Conservation (phyloP, 2,888 invertebrate genomes). For the Megalurothrips usitatus region DNA sequence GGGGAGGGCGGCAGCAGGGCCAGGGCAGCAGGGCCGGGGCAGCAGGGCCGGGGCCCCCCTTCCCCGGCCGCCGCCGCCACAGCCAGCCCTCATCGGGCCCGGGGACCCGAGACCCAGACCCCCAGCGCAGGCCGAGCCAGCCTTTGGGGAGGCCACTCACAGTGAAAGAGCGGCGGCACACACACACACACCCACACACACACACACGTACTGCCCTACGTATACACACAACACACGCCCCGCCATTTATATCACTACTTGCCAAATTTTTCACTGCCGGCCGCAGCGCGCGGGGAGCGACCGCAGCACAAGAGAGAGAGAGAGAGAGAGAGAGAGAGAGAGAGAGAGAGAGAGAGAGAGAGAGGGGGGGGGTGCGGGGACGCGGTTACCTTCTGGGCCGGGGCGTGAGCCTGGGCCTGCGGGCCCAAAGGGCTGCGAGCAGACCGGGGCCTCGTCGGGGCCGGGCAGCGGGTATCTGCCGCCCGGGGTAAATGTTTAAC, state of each 20-base stretch:
- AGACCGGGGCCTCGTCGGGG: too few species aligned
- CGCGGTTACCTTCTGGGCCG: too few species aligned
- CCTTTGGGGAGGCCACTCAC: background rate
- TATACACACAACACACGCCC: background rate
- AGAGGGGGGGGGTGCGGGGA: background rate
- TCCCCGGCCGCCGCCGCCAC: too few species aligned
- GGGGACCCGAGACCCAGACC: background rate
- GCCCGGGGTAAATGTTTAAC: background rate
- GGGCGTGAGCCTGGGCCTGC: too few species aligned
- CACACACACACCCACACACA: too few species aligned
- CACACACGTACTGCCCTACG: background rate
- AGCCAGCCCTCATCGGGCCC: too few species aligned
- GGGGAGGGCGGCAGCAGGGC: background rate
- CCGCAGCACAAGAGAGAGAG: background rate
- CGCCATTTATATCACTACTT: constrained; percentile 18
- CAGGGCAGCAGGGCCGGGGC: too few species aligned
- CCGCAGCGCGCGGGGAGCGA: background rate
- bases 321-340: background rate
- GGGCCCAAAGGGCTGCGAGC: too few species aligned
- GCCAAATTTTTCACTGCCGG: constrained; percentile 9
- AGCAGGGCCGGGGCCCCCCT: too few species aligned
- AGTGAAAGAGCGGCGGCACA: background rate
- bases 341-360: background rate
- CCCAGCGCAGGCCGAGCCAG: background rate
- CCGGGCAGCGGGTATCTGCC: too few species aligned